These are phyloP conservation scores for Champsocephalus gunnari DNA, from an alignment of 2,797 vertebrate species.

Conservation along the genomic window DNA sequence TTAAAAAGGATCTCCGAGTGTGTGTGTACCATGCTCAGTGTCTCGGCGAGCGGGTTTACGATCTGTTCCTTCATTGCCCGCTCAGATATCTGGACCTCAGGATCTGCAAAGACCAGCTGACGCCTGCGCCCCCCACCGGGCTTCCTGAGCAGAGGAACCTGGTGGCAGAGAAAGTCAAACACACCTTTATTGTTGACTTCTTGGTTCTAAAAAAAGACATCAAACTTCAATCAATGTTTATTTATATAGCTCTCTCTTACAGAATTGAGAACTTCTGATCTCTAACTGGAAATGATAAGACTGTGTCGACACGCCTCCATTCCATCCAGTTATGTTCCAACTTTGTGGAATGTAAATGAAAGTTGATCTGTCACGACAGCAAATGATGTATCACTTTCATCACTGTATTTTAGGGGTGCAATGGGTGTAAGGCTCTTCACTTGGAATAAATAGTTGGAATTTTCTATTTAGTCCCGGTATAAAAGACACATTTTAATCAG, in stretches of 20 bases:
- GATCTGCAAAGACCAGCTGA: constrained; percentile 84
- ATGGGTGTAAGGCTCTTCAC: neutral
- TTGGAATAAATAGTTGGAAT: neutral
- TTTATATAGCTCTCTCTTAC: no score
- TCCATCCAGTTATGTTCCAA: constrained; percentile 14
- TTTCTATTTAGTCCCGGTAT: neutral
- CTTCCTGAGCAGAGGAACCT: constrained; percentile 46
- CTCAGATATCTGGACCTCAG: constrained; percentile 84
- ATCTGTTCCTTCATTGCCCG: constrained; percentile 81
- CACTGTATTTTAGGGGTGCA: neutral
- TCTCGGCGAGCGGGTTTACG: constrained; percentile 71
- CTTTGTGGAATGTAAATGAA: constrained; percentile 42
- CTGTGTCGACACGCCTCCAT: constrained; percentile 18
- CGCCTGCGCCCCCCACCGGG: constrained; percentile 58
- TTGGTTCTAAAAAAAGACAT: neutral
- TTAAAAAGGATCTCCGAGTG: neutral
- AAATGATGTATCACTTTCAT: constrained; percentile 2
- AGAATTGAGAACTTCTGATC: no score
- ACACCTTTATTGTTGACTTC: neutral
- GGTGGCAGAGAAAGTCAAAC: constrained; percentile 22
- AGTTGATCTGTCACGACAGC: neutral
- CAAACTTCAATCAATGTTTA: neutral
- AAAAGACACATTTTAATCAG: neutral
- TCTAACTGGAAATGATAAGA: constrained; percentile 33
- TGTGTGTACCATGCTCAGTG: constrained; percentile 68